Conservation (phyloP, 2,797 vertebrate species). For the Mus spretus region DNA sequence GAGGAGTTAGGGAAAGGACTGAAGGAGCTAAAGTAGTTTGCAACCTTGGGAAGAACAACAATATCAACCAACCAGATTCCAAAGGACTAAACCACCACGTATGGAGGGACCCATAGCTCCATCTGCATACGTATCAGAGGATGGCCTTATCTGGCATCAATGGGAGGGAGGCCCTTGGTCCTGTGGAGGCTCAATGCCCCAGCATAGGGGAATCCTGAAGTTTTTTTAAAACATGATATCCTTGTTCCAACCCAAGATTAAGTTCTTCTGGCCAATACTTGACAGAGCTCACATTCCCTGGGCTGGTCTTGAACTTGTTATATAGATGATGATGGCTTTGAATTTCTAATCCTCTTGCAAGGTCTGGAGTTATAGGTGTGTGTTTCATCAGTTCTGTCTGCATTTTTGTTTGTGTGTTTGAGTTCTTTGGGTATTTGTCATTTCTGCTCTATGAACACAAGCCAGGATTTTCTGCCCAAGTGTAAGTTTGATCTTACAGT, state of each 20-base stretch:
- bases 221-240: neutral
- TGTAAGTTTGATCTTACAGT: constrained; percentile 13
- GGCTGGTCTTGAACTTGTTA: neutral
- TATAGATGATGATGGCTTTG: neutral
- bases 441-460: constrained; percentile 19
- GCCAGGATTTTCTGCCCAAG: neutral
- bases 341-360: neutral
- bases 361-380: neutral
- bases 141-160: no score
- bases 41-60: no score
- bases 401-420: neutral
- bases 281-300: neutral
- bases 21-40: no score
- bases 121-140: no score
- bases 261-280: neutral
- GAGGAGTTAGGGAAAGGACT: no score
- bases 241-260: neutral
- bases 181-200: no score
- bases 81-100: no score
- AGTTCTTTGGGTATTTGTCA: constrained; percentile 18
- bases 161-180: no score
- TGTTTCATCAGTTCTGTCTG: constrained; percentile 40
- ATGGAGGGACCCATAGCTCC: no score
- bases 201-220: no score
- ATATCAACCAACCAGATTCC: no score